Conservation (phyloP, 2,888 invertebrate genomes). For the Cantharis rustica region DNA sequence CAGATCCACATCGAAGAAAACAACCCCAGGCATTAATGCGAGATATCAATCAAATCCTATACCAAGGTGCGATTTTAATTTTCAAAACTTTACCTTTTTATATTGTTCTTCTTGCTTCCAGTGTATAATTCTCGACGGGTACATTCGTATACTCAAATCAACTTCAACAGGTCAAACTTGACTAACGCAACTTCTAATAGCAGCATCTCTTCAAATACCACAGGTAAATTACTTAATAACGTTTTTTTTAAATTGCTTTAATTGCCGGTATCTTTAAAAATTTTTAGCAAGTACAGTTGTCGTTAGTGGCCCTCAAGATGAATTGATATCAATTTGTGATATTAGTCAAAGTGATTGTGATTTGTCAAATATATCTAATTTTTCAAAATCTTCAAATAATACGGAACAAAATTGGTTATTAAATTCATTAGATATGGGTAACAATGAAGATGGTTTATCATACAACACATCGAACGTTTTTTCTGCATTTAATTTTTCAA, state of each 20-base stretch:
- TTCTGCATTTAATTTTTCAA: slow-evolving; percentile 50
- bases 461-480: slow-evolving; percentile 52
- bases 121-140: slow-evolving; percentile 66
- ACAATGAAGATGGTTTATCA: slow-evolving; percentile 46
- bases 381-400: neutral
- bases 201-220: slow-evolving; percentile 50
- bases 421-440: slow-evolving; percentile 33
- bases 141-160: slow-evolving; percentile 62
- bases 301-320: slow-evolving; percentile 30
- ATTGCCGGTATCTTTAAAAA: neutral
- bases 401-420: slow-evolving; percentile 16
- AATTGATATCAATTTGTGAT: slow-evolving; percentile 35
- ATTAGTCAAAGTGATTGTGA: slow-evolving; percentile 42
- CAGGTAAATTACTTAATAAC: slow-evolving; percentile 32
- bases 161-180: slow-evolving; percentile 13
- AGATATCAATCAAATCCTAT: slow-evolving; percentile 79
- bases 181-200: slow-evolving; percentile 45
- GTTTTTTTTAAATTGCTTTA: neutral
- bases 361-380: slow-evolving; percentile 37
- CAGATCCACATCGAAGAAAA: slow-evolving; percentile 70
- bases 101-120: slow-evolving; percentile 37
- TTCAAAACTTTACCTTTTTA: slow-evolving; percentile 1
- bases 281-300: slow-evolving; percentile 37
- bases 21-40: slow-evolving; percentile 86
- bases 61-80: slow-evolving; percentile 62